Conservation (phyloP, 1,140 invertebrate genomes). For the Cydia pomonella region DNA sequence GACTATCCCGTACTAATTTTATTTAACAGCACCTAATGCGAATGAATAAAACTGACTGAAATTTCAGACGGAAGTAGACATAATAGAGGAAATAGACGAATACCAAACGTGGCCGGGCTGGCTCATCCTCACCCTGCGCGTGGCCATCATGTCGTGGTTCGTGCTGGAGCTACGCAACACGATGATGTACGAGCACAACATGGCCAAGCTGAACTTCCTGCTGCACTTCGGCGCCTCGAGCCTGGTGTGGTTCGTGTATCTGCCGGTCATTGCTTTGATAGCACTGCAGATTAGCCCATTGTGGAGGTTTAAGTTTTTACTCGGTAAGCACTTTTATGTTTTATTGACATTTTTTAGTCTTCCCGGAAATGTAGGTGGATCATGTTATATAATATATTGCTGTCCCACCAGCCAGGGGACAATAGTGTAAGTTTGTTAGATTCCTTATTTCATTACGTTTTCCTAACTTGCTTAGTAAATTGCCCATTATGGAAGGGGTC, state of each 20-base stretch:
- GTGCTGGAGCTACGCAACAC: slow-evolving; percentile 94
- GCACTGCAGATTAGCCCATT: slow-evolving; percentile 95
- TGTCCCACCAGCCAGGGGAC: too few species aligned
- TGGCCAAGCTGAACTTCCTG: slow-evolving; percentile 94
- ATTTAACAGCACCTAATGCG: too few species aligned
- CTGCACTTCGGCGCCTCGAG: slow-evolving; percentile 98
- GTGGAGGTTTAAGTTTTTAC: slow-evolving; percentile 96
- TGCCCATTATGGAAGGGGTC: too few species aligned
- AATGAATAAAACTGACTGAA: too few species aligned
- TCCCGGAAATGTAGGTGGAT: too few species aligned
- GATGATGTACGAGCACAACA: slow-evolving; percentile 95
- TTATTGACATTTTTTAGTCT: background rate
- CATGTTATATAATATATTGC: too few species aligned
- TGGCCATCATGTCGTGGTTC: slow-evolving; percentile 97
- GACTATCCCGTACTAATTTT: too few species aligned
- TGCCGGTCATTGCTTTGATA: slow-evolving; percentile 96
- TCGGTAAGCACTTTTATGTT: slow-evolving; percentile 84
- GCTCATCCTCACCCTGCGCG: slow-evolving; percentile 92
- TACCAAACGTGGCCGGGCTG: slow-evolving; percentile 98
- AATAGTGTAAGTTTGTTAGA: too few species aligned
- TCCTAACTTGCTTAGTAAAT: too few species aligned
- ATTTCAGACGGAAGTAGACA: slow-evolving; percentile 95
- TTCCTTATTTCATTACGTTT: too few species aligned
- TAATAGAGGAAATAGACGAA: slow-evolving; percentile 97
- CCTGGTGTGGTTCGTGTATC: slow-evolving; percentile 98